These are phyloP conservation scores for Lacerta viridis DNA, from an alignment of 2,797 vertebrate genomes.

Conservation along the genomic window DNA sequence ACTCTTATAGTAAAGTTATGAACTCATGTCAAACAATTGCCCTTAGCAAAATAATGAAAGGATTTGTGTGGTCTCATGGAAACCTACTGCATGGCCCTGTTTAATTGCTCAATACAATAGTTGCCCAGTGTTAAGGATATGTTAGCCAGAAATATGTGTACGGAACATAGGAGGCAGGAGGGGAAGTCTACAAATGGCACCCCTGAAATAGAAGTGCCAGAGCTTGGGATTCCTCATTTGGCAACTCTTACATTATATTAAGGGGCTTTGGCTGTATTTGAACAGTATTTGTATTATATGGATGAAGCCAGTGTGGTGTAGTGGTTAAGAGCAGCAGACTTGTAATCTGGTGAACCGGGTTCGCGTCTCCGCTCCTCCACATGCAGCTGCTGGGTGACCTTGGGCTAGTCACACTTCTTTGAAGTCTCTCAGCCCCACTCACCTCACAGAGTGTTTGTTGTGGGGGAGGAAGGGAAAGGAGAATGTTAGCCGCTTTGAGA, in stretches of 20 bases:
- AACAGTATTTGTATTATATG: background rate
- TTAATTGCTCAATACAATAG: constrained; percentile 3
- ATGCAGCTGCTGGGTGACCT: too few species aligned
- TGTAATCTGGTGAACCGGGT: too few species aligned
- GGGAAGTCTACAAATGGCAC: background rate
- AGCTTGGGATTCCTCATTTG: too few species aligned
- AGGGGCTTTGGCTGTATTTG: background rate
- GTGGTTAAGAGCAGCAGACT: too few species aligned
- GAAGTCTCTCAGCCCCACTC: too few species aligned
- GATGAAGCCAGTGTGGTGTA: background rate
- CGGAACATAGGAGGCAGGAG: background rate
- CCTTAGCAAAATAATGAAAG: background rate
- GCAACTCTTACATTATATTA: background rate
- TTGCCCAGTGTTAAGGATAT: background rate
- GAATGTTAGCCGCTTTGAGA: too few species aligned
- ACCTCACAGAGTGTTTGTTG: too few species aligned
- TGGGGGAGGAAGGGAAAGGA: too few species aligned
- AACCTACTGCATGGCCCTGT: background rate
- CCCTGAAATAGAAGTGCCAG: background rate
- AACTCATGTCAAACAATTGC: background rate
- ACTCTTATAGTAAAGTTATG: background rate
- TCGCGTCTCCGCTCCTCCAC: too few species aligned
- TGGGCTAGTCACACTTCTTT: too few species aligned
- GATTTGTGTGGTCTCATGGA: background rate
- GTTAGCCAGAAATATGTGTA: background rate